Base-by-base conservation (phyloP, 2,797 vertebrate genomes). In the Sylvia borin region DNA sequence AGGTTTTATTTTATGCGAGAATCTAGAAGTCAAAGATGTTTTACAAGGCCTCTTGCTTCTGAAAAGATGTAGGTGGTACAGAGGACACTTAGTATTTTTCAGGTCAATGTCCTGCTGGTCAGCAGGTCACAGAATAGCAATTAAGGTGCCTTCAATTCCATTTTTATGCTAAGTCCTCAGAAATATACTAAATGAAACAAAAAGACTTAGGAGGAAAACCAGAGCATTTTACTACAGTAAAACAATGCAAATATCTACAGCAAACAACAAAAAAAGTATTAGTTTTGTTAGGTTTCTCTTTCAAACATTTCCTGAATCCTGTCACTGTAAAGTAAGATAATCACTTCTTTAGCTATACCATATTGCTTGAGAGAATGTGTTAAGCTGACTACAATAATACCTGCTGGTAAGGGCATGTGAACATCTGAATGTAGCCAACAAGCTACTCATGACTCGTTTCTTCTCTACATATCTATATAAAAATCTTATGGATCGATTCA, bases 21-120 rank as follows among this genome's bases (percentile, higher is more conserved):
- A 96, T 88, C 88, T 72, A 90, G 93, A 96, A 93, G 92, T 84
- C 92, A 95, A 95, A 96, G 91, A 95, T 32, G 26, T 65, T 95
- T 96, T 51, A 95, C 43, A 95, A 92, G 90, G 93, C 82, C 66
- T 86, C 88, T 51, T 43, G 62, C 84, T 86, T 93, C 81, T 96
- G 86, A 95, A 93, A 95, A 96, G 94, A 95, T 94, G 92, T 58
- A 92, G 70, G 77, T 45, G 85, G 83, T 76, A 93, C 13, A 93
- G 83, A 90, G 80, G 83, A 95, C 76, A 93, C 76, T 84, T 65
- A 51, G 73, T 94, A 84, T 76, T 71, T 95, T 91, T 95, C 80
- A 95, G 96, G 95, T 96, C 93, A 97, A 26, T 16, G 85, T 97
- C 96, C 94, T 96, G 96, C 94, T 97, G 94, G 94, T 78, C 94